These are phyloP conservation scores for Todiramphus saurophagus DNA, from an alignment of 2,113 vertebrate genomes.

Conservation along the genomic window DNA sequence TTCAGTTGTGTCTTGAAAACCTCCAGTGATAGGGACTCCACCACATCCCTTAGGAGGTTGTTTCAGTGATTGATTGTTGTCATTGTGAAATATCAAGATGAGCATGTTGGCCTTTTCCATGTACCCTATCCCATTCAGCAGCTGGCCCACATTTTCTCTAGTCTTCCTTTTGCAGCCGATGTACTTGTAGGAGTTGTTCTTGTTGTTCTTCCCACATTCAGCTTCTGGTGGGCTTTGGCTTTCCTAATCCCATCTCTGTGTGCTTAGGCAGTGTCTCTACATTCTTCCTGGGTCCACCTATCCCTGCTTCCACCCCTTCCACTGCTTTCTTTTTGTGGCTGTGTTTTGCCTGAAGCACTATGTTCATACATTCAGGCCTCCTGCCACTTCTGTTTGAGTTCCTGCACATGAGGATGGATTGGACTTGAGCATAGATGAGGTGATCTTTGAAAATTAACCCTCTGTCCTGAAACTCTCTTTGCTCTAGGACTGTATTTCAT, in stretches of 20 bases:
- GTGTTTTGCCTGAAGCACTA: background rate
- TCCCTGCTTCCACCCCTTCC: background rate
- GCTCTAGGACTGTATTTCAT: background rate
- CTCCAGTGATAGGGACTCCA: background rate
- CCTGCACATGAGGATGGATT: background rate
- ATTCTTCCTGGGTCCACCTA: background rate
- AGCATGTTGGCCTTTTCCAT: background rate
- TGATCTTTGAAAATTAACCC: background rate
- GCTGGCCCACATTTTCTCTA: background rate
- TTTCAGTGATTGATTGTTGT: background rate
- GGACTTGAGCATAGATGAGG: background rate
- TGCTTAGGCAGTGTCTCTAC: background rate
- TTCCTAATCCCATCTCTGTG: background rate
- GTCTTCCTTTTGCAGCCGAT: background rate
- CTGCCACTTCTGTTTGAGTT: background rate
- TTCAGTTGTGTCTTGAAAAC: background rate
- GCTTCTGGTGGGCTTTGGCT: background rate
- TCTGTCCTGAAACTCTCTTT: background rate
- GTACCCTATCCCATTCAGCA: background rate
- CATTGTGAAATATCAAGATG: background rate
- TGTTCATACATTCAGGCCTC: background rate
- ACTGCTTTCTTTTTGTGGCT: background rate
- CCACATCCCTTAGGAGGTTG: background rate
- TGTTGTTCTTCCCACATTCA: background rate
- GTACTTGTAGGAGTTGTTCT: background rate